Evolutionary conservation across 2,797 vertebrate species (phyloP).

Genomic region (Macroramphosus scolopax): DNA sequence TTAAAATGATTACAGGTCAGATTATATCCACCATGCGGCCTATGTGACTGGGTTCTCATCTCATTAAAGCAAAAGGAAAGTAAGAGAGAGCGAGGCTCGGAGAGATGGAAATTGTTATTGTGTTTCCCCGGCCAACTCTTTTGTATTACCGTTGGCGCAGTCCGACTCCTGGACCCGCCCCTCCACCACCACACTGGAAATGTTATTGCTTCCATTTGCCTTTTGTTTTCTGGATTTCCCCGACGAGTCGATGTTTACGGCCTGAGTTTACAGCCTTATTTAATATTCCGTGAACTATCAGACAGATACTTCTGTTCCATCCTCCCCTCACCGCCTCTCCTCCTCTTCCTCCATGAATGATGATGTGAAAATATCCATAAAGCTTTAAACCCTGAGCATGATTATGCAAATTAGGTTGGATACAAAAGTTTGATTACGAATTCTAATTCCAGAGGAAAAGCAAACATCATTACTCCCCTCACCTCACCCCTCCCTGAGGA

Average conservation of each 20-base stretch:
- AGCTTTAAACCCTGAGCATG: too few species aligned
- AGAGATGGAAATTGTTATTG: conserved; percentile 36
- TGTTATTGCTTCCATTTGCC: conserved; percentile 66
- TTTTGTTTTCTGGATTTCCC: conserved; percentile 61
- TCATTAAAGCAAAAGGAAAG: conserved; percentile 3
- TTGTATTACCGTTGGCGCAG: conserved; percentile 39
- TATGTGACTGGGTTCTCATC: conserved; percentile 2
- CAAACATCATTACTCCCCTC: too few species aligned
- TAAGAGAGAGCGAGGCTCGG: not conserved
- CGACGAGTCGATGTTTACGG: conserved; percentile 51
- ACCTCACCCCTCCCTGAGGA: too few species aligned
- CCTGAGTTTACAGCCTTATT: conserved; percentile 52
- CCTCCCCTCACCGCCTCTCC: conserved; percentile 5
- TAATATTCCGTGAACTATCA: conserved; percentile 36
- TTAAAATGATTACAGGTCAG: conserved; percentile 7
- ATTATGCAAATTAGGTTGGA: too few species aligned
- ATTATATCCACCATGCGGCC: too few species aligned
- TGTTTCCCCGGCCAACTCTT: conserved; percentile 15
- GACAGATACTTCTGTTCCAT: conserved; percentile 34
- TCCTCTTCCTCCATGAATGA: not conserved
- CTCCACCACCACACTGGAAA: conserved; percentile 4
- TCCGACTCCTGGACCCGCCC: not conserved
- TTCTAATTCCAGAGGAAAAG: too few species aligned
- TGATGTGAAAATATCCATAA: not conserved
- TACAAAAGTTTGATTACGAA: too few species aligned